Base-by-base conservation (phyloP, 2,888 invertebrate genomes). In the Apocheima hispidaria region DNA sequence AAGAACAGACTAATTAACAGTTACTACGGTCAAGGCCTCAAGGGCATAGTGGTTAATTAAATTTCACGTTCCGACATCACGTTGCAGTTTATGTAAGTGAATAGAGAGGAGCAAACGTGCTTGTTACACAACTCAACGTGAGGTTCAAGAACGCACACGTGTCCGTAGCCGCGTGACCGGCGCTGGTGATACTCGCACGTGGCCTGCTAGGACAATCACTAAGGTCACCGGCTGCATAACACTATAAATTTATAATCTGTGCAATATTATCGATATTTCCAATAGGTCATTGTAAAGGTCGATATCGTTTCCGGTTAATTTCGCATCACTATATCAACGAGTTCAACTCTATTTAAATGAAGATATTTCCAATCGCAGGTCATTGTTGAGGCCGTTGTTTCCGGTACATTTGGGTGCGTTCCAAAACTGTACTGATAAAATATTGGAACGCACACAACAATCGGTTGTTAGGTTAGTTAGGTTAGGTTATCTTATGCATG, bases 111-210 rank as follows among this genome's bases (percentile, higher is more conserved):
- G 79, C 77, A 75, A 88, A 83, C 86, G 88, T 86, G 88, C 74
- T 79, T 67, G 84, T 90, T 90, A 84, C 89, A 90, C 83, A 90
- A 91, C 76, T 65, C 86, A 90, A 91, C 90, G 92, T 90, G 91
- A 88, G 87, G 88, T 87, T 87, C 89, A 88, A 86, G 88, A 80
- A 64, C 79, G 73, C 75, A 77, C 90, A 91, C 92, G 91, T 91
- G 91, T 77, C 70, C 61, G 36, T 21, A 56, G 85, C 89, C 91
- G 83, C 90, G 91, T 90, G 92, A 91, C 81, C 79, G 73, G 59
- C 60, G 43, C 57, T 63, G 73, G 71, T 73, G 67, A 66, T 65
- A 55, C n/a, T 48, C 65, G 73, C 86, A 87, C 88, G 87, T 85
- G 87, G 69, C 60, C 64, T 73, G 72, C 51, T 59, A 68, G 79